phyloP scores from a whole-genome alignment of 2,888 invertebrate species.

The Ceramica pisi region DNA sequence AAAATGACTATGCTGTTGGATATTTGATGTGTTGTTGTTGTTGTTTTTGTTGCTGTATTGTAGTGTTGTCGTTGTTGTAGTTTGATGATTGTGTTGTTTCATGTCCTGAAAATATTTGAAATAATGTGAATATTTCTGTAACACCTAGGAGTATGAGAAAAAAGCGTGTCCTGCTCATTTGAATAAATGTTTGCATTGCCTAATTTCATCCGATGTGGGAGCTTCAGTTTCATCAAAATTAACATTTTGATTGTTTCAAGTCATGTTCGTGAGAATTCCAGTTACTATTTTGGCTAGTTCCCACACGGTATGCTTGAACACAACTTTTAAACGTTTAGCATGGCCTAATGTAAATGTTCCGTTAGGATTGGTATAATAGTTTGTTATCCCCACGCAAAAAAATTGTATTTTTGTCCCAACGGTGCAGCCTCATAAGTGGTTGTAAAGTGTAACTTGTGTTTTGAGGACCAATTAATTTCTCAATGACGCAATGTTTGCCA shows the following conservation, averaged over 20 bases:
- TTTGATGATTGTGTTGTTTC: too few relatives aligned
- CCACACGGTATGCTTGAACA: slow-evolving; percentile 20
- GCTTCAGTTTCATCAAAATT: slow-evolving; percentile 13
- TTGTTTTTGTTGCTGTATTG: too few relatives aligned
- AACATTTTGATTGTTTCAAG: slow-evolving; percentile 29
- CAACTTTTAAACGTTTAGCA: not conserved
- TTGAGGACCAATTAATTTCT: too few relatives aligned
- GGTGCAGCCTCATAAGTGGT: too few relatives aligned
- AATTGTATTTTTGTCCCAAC: not conserved
- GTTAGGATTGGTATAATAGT: slow-evolving; percentile 22
- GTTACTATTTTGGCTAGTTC: slow-evolving; percentile 13
- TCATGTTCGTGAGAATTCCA: slow-evolving; percentile 26
- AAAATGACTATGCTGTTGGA: too few relatives aligned
- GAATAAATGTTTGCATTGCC: slow-evolving; percentile 1
- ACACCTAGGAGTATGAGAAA: not conserved
- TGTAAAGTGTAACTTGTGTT: not conserved
- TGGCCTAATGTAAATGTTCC: not conserved
- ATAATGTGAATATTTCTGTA: not conserved
- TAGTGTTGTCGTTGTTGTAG: too few relatives aligned
- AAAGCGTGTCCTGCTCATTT: not conserved
- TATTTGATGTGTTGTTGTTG: too few relatives aligned
- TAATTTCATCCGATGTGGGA: slow-evolving; percentile 5
- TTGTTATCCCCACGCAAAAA: not conserved
- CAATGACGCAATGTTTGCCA: too few relatives aligned
- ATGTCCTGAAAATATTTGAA: not conserved